Evolutionary conservation across 2,113 vertebrate species (phyloP).

Genomic region (Anolis carolinensis): DNA sequence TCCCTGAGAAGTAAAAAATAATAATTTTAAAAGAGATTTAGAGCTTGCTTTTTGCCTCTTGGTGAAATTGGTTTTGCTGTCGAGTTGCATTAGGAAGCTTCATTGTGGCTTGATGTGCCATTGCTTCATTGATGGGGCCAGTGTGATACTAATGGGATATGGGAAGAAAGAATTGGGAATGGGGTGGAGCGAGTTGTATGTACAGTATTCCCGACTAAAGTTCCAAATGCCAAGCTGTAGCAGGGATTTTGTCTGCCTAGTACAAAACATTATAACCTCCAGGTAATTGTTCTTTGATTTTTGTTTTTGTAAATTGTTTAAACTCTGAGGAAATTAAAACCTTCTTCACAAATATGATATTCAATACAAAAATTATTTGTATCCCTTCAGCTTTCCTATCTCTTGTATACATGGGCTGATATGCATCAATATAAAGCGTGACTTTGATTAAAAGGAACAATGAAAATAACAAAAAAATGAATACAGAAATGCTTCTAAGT

Average conservation of each 20-base stretch:
- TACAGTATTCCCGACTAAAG: background rate
- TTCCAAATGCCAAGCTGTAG: background rate
- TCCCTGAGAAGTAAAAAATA: constrained; percentile 25
- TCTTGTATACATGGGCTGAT: constrained; percentile 12
- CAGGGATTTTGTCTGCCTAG: background rate
- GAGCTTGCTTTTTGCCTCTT: constrained; percentile 46
- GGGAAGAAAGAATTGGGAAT: background rate
- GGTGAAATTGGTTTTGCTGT: constrained; percentile 32
- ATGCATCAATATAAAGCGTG: constrained; percentile 24
- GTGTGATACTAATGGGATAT: background rate
- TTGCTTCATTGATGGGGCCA: constrained; percentile 16
- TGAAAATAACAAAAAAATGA: background rate
- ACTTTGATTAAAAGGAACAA: background rate
- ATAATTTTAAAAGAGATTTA: constrained; percentile 24
- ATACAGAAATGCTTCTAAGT: background rate
- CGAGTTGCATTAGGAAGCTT: constrained; percentile 36
- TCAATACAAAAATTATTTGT: background rate
- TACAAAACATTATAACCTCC: background rate
- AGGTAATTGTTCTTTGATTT: constrained; percentile 10
- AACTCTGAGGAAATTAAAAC: background rate
- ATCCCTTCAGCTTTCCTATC: constrained; percentile 2
- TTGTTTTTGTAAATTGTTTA: constrained; percentile 14
- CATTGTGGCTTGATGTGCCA: constrained; percentile 7
- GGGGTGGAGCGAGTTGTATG: background rate
- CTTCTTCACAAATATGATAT: constrained; percentile 13